phyloP scores from a whole-genome alignment of 2,797 vertebrate species.

The Malurus leucopterus region DNA sequence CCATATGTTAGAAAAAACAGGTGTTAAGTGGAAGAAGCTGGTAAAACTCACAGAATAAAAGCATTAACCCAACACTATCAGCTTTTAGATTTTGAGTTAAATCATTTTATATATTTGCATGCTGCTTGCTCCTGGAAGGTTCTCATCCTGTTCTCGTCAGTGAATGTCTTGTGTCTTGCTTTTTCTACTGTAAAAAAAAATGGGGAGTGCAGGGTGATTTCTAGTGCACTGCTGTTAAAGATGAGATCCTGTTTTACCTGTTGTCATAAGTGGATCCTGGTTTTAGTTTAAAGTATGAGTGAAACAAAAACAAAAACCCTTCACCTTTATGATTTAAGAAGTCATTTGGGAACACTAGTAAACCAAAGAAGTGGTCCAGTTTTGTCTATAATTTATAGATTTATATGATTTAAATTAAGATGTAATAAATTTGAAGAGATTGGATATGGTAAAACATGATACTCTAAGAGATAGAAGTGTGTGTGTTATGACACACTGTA shows the following conservation, averaged over 20 bases:
- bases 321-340: background rate
- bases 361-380: background rate
- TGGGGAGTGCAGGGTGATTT: background rate
- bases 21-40: background rate
- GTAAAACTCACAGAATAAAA: background rate
- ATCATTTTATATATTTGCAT: background rate
- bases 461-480: background rate
- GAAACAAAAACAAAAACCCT: fast-evolving
- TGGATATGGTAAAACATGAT: background rate
- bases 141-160: background rate
- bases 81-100: background rate
- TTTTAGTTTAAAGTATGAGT: background rate
- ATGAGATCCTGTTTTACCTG: background rate
- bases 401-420: background rate
- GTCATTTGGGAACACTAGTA: background rate
- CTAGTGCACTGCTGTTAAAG: background rate
- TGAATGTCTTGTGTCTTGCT: background rate
- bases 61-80: background rate
- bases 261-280: background rate
- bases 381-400: background rate
- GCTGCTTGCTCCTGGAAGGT: background rate
- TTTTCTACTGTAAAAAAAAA: background rate
- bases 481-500: background rate
- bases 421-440: background rate
- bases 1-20: background rate